These are phyloP conservation scores for Ceraclea dissimilis DNA, from an alignment of 2,888 invertebrate genomes.

Conservation along the genomic window DNA sequence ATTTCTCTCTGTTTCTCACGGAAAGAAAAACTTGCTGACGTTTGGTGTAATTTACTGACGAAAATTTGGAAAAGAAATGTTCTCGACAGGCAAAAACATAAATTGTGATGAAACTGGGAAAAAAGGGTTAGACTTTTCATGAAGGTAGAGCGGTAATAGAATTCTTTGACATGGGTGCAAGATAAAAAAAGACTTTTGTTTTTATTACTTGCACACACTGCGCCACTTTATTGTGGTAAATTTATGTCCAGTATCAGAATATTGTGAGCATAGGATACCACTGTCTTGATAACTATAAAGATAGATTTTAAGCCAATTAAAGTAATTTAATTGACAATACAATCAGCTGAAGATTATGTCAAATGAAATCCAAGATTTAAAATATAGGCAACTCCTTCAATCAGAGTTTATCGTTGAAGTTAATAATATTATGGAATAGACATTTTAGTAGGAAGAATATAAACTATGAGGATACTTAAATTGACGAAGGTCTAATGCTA, in stretches of 20 bases:
- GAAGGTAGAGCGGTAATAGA: neutral
- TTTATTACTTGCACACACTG: neutral
- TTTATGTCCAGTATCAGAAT: neutral
- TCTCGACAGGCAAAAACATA: conserved; percentile 1
- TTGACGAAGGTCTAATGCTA: no score
- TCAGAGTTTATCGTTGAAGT: no score
- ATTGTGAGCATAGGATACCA: no score
- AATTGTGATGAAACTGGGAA: conserved; percentile 1
- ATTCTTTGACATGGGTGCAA: conserved; percentile 2
- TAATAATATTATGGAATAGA: no score
- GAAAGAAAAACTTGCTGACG: neutral
- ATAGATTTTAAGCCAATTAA: no score
- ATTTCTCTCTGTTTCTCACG: neutral
- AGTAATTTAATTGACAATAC: no score
- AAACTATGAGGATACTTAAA: no score
- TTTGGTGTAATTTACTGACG: conserved; percentile 2
- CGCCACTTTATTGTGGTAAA: neutral
- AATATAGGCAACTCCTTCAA: no score
- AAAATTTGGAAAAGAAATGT: conserved; percentile 1
- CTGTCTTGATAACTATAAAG: no score
- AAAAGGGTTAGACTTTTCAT: neutral
- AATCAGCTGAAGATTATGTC: no score
- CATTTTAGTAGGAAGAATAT: no score
- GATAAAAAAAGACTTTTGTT: neutral
- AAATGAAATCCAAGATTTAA: no score